phyloP scores from a whole-genome alignment of 1,140 invertebrate genomes.

The Drosophila repletoides region DNA sequence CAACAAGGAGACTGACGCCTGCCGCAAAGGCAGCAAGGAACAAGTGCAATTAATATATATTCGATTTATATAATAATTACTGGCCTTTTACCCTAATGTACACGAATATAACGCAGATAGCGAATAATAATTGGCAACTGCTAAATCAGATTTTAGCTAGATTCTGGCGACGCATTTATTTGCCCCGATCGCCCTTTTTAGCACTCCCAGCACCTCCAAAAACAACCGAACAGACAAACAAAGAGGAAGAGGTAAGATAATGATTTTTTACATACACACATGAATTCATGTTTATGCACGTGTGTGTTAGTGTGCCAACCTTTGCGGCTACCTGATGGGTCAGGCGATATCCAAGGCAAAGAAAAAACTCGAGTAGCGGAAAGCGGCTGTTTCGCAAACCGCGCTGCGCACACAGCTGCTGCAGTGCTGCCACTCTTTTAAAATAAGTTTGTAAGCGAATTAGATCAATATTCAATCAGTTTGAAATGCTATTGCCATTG shows the following conservation, averaged over 20 bases:
- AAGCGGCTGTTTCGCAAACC: neutral
- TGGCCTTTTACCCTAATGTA: conserved; percentile 42
- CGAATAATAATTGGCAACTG: conserved; percentile 53
- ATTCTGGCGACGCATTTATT: conserved; percentile 54
- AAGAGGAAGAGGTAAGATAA: conserved; percentile 66
- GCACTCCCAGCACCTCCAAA: conserved; percentile 47
- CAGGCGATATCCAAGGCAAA: conserved; percentile 13
- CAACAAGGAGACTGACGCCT: conserved; percentile 1
- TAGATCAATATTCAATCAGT: neutral
- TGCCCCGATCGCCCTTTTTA: conserved; percentile 39
- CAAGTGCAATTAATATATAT: conserved; percentile 29
- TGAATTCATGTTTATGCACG: neutral
- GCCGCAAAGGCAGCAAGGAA: conserved; percentile 18
- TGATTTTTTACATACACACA: neutral
- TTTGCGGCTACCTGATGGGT: conserved; percentile 13
- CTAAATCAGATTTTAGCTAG: conserved; percentile 48
- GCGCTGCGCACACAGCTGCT: conserved; percentile 6
- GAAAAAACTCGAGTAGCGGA: neutral
- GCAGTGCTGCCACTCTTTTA: conserved; percentile 12
- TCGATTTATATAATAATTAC: neutral
- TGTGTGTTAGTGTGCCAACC: neutral
- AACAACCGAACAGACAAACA: conserved; percentile 1
- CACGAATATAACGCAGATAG: conserved; percentile 17
- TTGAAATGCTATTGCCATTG: too few relatives aligned
- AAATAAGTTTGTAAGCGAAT: neutral